phyloP scores from a whole-genome alignment of 2,888 invertebrate genomes.

The Zootermopsis nevadensis region DNA sequence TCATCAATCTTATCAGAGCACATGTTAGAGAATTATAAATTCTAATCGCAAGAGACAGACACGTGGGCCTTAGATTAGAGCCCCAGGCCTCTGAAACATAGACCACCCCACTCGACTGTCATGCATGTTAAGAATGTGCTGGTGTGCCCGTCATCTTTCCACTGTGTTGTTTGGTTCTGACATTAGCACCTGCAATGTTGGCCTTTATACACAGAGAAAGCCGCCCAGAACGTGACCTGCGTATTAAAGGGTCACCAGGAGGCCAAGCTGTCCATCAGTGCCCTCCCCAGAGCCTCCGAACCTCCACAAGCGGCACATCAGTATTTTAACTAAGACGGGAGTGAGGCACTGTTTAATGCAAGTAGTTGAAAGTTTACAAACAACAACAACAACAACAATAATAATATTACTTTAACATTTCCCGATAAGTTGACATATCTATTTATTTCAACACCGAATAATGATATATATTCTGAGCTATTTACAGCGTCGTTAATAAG shows the following conservation, averaged over 20 bases:
- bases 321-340: neutral
- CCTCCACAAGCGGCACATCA: no score
- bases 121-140: neutral
- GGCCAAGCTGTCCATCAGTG: neutral
- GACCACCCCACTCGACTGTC: neutral
- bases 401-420: no score
- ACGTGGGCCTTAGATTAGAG: neutral
- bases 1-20: no score
- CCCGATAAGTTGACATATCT: no score
- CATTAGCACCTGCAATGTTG: neutral
- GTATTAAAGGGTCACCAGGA: neutral
- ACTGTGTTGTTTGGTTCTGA: neutral
- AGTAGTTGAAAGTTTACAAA: no score
- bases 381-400: no score
- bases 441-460: no score
- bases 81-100: neutral
- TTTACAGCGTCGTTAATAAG: no score
- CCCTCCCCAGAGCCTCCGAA: neutral
- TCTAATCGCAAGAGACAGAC: no score
- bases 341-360: no score
- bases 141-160: neutral
- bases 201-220: neutral
- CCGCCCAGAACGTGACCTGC: constrained; percentile 7
- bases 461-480: no score
- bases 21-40: no score